Evolutionary conservation across 2,888 invertebrate species (phyloP), one percentile per base, ranked within the genome.

Genomic region (Ephialtes manifestator): DNA sequence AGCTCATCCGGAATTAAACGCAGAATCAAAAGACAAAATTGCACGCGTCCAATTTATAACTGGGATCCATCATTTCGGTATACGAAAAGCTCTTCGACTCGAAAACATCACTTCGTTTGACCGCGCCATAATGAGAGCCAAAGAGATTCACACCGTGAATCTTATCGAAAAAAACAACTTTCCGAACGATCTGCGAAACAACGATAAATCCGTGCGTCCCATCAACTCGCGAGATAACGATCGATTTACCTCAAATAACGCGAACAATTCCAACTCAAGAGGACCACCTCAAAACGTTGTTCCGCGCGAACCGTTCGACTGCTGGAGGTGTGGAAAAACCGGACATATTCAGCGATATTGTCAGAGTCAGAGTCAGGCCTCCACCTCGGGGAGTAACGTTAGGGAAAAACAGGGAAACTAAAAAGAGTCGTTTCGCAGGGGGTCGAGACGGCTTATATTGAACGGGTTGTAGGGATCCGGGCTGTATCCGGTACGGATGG

Each of bases 41-140:
- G 68, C 77, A 0, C 58, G 68, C 13, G 58, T 20, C 7, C 55
- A 58, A 13, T 77, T 77, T n/a, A 68, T 77, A n/a, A 4, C 77
- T 1, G 68, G 77, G 4, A 68, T 77, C 10, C 18, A 20, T 11
- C 10, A 31, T 28, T 53, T 10, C n/a, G 43, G 24, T 24, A 24
- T 43, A 8, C 67, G 24, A n/a, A 51, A 39, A 20, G n/a, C 65
- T 39, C 53, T 76, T 0, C 65, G 53, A 39, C n/a, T 67, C 15
- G 53, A 76, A 18, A 60, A 63, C 13, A 63, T 75, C 10, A 8
- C 63, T 13, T 75, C 75, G 7, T 48, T 75, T 13, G 13, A 63
- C 28, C 10, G 8, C n/a, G 74, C 74, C 4, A 2, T 75, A 48
- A 7, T 76, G 48, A 13, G 53, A 15, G 76, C 63, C n/a, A 65